Evolutionary conservation across 1,140 invertebrate genomes (phyloP), one percentile per base, ranked within the genome.

Genomic region (Radopholus similis): DNA sequence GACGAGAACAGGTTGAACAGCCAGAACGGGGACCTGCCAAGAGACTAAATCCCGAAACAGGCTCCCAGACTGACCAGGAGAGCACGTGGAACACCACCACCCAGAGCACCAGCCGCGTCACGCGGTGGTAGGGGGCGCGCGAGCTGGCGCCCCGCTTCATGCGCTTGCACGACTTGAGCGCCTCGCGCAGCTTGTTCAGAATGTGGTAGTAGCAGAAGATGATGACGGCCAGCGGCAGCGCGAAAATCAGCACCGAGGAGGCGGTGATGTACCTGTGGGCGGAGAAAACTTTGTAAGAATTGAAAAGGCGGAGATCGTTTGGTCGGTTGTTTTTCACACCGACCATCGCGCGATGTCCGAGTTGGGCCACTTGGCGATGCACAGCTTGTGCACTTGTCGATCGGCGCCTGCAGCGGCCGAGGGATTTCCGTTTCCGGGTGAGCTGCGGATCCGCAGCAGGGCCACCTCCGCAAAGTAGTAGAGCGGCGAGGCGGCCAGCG

Each of bases 121-220:
- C 79, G 57, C 78, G 68, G 37, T 82, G 79, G 58, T 81, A 81
- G 1, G 78, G 78, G 11, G 79, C 76, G 23, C 80, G 56, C 0
- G 75, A 66, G 38, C 37, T 62, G 9, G 73, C 40, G 8, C 55
- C 68, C 4, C 78, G 51, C 9, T 67, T 57, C 60, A 77, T 68
- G 5, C 75, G 62, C 68, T 77, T 79, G 40, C 70, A 64, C n/a
- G 65, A 66, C 37, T 82, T 79, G 13, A 81, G 58, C 8, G 77
- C 80, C 62, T 82, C 77, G 4, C 78, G 75, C 0, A 81, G 68
- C 60, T 82, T 82, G 65, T 64, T 74, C 15, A 82, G 65, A 26
- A 81, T 82, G 40, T 81, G 80, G 60, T 82, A 82, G 57, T 81
- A 81, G 58, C 63, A 82, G 55, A 71, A 82, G 40, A 81, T 56